phyloP scores from a whole-genome alignment of 2,797 vertebrate species.

The Spheniscus humboldti region DNA sequence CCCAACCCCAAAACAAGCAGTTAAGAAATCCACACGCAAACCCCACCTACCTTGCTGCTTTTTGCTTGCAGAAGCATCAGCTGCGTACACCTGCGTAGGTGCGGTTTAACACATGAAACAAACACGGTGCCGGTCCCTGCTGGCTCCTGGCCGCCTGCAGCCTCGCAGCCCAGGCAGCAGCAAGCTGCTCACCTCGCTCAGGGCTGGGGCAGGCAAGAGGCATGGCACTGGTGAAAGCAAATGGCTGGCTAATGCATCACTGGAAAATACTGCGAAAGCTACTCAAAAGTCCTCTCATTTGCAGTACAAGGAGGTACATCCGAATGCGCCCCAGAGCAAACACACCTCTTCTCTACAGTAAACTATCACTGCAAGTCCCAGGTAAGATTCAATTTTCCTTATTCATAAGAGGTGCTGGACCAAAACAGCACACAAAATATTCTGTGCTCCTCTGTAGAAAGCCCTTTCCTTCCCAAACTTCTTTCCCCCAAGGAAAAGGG shows the following conservation, averaged over 20 bases:
- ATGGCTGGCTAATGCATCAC: accelerated
- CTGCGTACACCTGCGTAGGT: accelerated
- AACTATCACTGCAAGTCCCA: accelerated
- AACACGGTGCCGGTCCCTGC: neutral
- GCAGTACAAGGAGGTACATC: accelerated
- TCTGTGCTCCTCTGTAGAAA: neutral
- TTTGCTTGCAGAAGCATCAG: neutral
- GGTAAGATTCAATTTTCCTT: accelerated
- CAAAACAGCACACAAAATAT: neutral
- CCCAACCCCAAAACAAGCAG: neutral
- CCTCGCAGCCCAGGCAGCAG: neutral
- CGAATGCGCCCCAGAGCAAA: accelerated
- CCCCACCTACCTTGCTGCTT: neutral
- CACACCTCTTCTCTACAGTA: accelerated
- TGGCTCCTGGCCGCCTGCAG: neutral
- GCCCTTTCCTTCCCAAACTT: neutral
- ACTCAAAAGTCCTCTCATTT: accelerated
- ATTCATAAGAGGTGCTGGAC: neutral
- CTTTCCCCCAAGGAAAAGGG: neutral
- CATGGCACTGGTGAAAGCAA: accelerated
- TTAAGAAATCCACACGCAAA: neutral
- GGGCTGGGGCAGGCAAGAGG: neutral
- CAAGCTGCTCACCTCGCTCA: neutral
- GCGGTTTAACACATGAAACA: accelerated
- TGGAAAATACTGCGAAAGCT: too few relatives aligned